Percentiles rank a stretch among this genome's conserved stretches.
phyloP scores from a whole-genome alignment of 2,888 invertebrate genomes.

The Dastarcus helophoroides region DNA sequence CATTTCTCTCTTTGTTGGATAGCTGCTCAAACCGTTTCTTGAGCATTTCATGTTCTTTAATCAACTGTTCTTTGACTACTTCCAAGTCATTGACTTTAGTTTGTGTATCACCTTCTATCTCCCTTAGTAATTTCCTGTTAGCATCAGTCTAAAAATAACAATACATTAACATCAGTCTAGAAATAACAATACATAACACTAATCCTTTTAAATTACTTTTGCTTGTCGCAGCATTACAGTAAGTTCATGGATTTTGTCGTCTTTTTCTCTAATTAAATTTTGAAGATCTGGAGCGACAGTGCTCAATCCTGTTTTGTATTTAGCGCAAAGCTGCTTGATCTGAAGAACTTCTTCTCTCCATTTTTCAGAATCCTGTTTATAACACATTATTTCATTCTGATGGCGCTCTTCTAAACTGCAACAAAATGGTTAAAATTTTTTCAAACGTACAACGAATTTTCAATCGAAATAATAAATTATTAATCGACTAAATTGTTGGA shows the following conservation, averaged over 20 bases:
- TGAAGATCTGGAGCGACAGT: constrained; percentile 34
- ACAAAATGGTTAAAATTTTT: too few relatives aligned
- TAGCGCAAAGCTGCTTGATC: constrained; percentile 34
- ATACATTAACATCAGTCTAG: not conserved
- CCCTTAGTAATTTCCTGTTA: not conserved
- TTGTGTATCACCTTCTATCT: constrained; percentile 3
- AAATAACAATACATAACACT: too few relatives aligned
- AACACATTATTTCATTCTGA: constrained; percentile 49
- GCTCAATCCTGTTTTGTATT: constrained; percentile 32
- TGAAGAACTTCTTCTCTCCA: constrained; percentile 45
- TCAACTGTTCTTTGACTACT: constrained; percentile 23
- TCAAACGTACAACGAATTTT: too few relatives aligned
- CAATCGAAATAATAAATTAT: too few relatives aligned
- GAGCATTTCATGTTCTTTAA: constrained; percentile 33
- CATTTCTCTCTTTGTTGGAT: constrained; percentile 41
- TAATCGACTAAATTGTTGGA: too few relatives aligned
- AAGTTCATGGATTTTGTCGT: constrained; percentile 39
- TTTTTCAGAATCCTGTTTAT: constrained; percentile 52
- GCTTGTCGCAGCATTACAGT: constrained; percentile 32
- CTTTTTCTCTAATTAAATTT: constrained; percentile 32
- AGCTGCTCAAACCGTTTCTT: constrained; percentile 42
- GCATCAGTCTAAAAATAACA: not conserved
- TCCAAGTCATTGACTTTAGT: constrained; percentile 24
- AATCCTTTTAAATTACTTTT: constrained; percentile 23
- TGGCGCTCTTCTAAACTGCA: constrained; percentile 49